Percentiles rank a stretch among this genome's conserved stretches.
These are phyloP conservation scores for Orthonyx spaldingii DNA, from an alignment of 2,113 vertebrate genomes.

Conservation along the genomic window DNA sequence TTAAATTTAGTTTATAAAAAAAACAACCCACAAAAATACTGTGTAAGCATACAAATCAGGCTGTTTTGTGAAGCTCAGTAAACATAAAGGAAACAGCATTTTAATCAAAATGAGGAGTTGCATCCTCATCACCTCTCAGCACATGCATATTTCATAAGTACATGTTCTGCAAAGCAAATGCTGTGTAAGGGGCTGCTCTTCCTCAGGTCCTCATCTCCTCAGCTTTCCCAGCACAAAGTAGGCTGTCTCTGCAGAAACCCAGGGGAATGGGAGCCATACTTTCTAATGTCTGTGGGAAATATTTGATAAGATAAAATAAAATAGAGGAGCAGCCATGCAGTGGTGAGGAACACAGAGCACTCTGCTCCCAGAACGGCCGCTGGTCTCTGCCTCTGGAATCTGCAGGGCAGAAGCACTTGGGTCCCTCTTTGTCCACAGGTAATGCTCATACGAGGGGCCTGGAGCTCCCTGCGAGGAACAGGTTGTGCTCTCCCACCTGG, in stretches of 20 bases:
- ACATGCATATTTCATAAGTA: conserved; percentile 19
- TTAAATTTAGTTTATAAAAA: background rate
- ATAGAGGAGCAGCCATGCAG: conserved; percentile 78
- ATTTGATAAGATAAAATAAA: background rate
- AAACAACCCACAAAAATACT: background rate
- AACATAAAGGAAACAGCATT: background rate
- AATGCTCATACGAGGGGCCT: background rate
- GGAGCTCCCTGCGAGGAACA: background rate
- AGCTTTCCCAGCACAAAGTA: background rate
- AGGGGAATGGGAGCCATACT: background rate
- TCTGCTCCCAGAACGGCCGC: conserved; percentile 13
- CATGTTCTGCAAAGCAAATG: background rate
- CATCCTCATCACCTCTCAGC: background rate
- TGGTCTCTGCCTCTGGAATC: background rate
- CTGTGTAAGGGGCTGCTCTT: background rate
- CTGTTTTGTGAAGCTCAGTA: background rate
- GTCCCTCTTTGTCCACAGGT: background rate
- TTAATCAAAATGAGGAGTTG: conserved; percentile 13
- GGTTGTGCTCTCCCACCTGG: background rate
- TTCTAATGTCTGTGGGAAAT: background rate
- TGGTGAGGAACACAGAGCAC: conserved; percentile 80
- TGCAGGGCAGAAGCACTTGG: background rate
- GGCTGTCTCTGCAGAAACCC: background rate
- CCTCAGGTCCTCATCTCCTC: background rate
- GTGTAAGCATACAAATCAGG: background rate